A percentile compares a stretch with the other conserved stretches of the same genome.
Evolutionary conservation across 2,888 invertebrate genomes (phyloP).

Genomic region (Ormyrus nitidulus): DNA sequence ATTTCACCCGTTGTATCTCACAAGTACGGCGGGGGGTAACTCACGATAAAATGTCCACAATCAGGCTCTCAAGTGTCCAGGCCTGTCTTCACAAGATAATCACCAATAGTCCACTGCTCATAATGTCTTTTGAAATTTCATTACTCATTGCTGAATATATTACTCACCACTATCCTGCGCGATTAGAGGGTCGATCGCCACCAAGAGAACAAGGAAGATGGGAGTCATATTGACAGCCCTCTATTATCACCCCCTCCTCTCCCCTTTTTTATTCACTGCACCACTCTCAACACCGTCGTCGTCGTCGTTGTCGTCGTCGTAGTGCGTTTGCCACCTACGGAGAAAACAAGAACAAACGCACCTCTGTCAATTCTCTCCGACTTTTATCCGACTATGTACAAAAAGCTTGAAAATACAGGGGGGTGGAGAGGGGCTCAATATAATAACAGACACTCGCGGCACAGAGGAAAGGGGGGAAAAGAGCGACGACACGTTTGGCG

Average conservation of each 20-base stretch:
- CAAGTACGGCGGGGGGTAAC: neutral
- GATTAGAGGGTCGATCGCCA: conserved; percentile 74
- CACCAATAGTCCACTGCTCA: conserved; percentile 21
- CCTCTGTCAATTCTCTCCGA: conserved; percentile 66
- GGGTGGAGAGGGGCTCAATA: conserved; percentile 1
- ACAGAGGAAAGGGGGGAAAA: neutral
- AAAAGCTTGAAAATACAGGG: neutral
- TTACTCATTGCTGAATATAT: conserved; percentile 18
- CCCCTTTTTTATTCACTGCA: conserved; percentile 70
- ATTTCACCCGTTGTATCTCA: neutral
- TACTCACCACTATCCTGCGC: conserved; percentile 70
- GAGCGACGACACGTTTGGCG: neutral
- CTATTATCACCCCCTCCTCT: conserved; percentile 68
- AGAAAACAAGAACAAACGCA: conserved; percentile 69
- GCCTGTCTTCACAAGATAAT: conserved; percentile 12
- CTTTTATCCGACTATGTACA: neutral
- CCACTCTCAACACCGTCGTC: conserved; percentile 69
- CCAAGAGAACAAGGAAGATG: conserved; percentile 74
- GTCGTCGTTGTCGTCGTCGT: conserved; percentile 61
- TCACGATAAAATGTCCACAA: no score
- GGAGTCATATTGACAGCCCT: conserved; percentile 75
- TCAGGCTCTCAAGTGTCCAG: conserved; percentile 14
- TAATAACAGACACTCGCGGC: neutral
- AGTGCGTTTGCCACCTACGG: conserved; percentile 68
- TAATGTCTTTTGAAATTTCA: conserved; percentile 31